A percentile compares a stretch with the other conserved stretches of the same genome.
Conservation (phyloP, 1,140 invertebrate species). For the Drosophila elegans region DNA sequence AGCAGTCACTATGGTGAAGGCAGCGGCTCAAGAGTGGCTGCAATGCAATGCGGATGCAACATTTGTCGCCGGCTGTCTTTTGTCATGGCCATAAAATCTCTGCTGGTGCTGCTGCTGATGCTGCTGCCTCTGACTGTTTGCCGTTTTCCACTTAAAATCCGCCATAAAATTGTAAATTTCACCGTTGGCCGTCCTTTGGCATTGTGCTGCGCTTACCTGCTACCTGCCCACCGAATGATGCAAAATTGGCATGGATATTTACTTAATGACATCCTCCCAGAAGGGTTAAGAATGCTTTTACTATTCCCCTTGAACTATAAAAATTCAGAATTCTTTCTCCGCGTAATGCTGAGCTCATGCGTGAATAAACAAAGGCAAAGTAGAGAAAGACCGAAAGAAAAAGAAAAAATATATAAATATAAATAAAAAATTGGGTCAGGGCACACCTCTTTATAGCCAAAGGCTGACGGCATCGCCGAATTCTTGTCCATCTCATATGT, state of each 20-base stretch:
- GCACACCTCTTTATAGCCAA: constrained; percentile 72
- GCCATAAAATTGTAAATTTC: constrained; percentile 72
- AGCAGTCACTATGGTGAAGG: constrained; percentile 6
- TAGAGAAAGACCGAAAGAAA: neutral
- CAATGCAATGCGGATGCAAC: constrained; percentile 63
- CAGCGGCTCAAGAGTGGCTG: constrained; percentile 27
- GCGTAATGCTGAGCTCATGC: constrained; percentile 63
- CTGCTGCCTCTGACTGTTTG: constrained; percentile 46
- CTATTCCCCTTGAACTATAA: constrained; percentile 49
- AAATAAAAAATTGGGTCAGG: constrained; percentile 67
- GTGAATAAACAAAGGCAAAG: constrained; percentile 60
- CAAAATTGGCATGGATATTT: constrained; percentile 45
- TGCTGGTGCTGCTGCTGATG: constrained; percentile 22
- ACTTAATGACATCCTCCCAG: constrained; percentile 40
- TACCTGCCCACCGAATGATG: constrained; percentile 40
- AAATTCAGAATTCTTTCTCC: constrained; percentile 31
- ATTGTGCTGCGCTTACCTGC: constrained; percentile 16
- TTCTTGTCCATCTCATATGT: constrained; percentile 47
- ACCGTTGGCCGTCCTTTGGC: constrained; percentile 71
- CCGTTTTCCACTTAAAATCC: constrained; percentile 71
- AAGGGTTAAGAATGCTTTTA: constrained; percentile 50
- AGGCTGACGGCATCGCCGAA: constrained; percentile 54
- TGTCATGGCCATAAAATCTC: constrained; percentile 73
- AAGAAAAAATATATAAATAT: constrained; percentile 1
- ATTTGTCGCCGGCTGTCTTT: constrained; percentile 61